Conservation (phyloP, 2,888 invertebrate genomes). For the Chymomyza fuscimana region DNA sequence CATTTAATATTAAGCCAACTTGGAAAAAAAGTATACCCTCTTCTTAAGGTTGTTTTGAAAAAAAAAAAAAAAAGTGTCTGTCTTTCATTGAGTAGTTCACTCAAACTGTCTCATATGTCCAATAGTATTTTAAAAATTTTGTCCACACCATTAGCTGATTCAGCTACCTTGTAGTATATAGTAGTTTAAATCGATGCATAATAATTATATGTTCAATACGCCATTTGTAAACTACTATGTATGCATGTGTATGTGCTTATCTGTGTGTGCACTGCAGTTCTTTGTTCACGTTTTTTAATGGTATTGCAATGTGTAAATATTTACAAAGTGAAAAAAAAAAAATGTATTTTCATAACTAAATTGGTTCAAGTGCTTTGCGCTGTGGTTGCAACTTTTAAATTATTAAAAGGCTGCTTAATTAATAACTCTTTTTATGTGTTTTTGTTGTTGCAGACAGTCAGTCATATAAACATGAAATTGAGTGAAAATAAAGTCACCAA, state of each 20-base stretch:
- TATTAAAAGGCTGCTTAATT: constrained; percentile 2
- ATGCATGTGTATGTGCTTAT: background rate
- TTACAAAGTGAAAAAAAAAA: background rate
- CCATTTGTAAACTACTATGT: background rate
- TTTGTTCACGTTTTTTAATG: background rate
- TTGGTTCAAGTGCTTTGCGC: constrained; percentile 1
- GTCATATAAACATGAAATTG: background rate
- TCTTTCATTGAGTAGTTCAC: no score
- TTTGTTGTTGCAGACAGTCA: background rate
- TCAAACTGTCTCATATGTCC: no score
- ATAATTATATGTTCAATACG: background rate
- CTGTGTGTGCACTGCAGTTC: no score
- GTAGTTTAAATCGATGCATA: background rate
- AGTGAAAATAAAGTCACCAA: background rate
- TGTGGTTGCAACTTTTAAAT: constrained; percentile 1
- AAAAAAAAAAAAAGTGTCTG: no score
- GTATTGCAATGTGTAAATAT: background rate
- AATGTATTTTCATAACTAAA: background rate
- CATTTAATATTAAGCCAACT: no score
- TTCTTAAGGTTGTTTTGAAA: no score
- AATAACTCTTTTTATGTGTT: background rate
- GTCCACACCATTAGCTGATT: no score
- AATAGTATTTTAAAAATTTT: no score
- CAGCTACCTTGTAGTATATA: no score
- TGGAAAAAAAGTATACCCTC: no score